A percentile compares a stretch with the other conserved stretches of the same genome.
phyloP scores from a whole-genome alignment of 2,797 vertebrate species.

The Chelidonichthys spinosus region DNA sequence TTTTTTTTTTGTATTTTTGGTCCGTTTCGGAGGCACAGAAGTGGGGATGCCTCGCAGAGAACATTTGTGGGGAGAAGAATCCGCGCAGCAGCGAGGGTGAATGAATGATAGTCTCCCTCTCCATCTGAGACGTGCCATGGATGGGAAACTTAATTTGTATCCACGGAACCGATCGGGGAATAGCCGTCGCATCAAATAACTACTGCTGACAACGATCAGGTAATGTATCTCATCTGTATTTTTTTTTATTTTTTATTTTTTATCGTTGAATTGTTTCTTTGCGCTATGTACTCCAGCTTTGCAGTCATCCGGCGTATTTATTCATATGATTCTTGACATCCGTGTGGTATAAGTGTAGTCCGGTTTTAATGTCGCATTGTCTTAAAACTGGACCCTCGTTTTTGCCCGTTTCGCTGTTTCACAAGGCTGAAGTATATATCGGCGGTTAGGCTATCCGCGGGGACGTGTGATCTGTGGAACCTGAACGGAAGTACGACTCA shows the following conservation, averaged over 20 bases:
- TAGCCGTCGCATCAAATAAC: constrained; percentile 84
- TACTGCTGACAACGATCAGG: constrained; percentile 88
- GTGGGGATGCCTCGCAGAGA: constrained; percentile 76
- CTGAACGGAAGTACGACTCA: constrained; percentile 46
- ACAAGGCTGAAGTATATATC: constrained; percentile 16
- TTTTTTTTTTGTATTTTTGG: constrained; percentile 29
- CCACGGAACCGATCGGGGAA: constrained; percentile 84
- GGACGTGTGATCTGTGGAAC: constrained; percentile 46
- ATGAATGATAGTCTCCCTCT: constrained; percentile 78
- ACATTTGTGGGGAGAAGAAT: constrained; percentile 79
- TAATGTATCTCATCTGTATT: constrained; percentile 54
- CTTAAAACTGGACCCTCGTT: constrained; percentile 5
- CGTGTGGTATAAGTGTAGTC: constrained; percentile 5
- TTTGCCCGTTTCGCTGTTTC: constrained; percentile 29
- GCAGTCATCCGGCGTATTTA: constrained; percentile 10
- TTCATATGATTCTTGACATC: constrained; percentile 10
- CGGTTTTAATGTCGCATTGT: constrained; percentile 29
- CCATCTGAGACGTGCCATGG: constrained; percentile 86
- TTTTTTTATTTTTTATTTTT: no score
- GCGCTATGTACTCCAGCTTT: constrained; percentile 33
- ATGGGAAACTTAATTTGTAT: constrained; percentile 87
- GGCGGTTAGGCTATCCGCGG: constrained; percentile 4
- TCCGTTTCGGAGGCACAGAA: constrained; percentile 68
- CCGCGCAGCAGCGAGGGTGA: constrained; percentile 71
- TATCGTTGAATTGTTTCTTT: constrained; percentile 21